phyloP scores from a whole-genome alignment of 2,888 invertebrate species.

The Mimachlamys varia region DNA sequence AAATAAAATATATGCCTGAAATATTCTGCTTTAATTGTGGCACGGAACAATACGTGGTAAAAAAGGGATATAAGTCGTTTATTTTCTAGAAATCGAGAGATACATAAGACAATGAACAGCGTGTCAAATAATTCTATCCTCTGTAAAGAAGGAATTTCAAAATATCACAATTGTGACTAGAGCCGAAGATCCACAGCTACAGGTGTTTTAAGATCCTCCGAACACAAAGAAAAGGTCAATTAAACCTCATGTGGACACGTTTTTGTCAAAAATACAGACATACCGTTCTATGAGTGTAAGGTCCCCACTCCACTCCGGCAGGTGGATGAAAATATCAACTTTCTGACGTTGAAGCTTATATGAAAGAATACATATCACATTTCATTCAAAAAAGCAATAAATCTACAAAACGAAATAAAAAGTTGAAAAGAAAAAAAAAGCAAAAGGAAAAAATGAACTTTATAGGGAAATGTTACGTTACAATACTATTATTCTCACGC shows the following conservation, averaged over 20 bases:
- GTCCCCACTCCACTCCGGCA: neutral
- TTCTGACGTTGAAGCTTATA: neutral
- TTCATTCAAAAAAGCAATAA: constrained; percentile 36
- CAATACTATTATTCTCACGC: constrained; percentile 8
- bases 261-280: neutral
- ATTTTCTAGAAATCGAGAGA: no score
- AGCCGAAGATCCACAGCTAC: neutral
- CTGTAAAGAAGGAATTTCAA: neutral
- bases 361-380: constrained; percentile 22
- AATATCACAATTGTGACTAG: neutral
- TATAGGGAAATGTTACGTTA: constrained; percentile 16
- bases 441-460: neutral
- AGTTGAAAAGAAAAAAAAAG: constrained; percentile 25
- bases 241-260: neutral
- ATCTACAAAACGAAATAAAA: constrained; percentile 33
- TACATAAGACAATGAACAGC: neutral
- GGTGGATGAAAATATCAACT: neutral
- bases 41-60: no score
- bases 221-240: neutral
- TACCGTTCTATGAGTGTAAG: neutral
- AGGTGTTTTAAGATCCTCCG: neutral
- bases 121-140: neutral
- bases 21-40: no score
- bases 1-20: no score
- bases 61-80: no score